Base-by-base conservation (phyloP, 92 coral and sea anemone genomes). In the Galaxea fascicularis region DNA sequence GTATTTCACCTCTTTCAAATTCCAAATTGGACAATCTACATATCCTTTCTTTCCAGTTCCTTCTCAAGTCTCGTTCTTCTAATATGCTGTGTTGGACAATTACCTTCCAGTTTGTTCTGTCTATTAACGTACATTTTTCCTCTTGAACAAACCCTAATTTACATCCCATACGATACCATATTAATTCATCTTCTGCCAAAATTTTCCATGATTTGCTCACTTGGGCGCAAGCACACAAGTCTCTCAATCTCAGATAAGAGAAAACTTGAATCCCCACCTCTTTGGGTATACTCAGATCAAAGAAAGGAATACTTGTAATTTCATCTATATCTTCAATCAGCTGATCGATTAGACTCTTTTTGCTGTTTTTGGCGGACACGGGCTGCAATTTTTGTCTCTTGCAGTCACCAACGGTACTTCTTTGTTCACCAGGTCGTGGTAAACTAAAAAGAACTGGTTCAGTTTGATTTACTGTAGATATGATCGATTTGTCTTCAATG, bases 251-350 rank as follows among this genome's bases (percentile, higher is more conserved):
- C 12, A 96, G 84, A 67, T 89, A 72, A 29, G 87, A 79, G 58
- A 96, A 92, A 51, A 96, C 89, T 41, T 92, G 93, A 14, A 94
- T 64, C 52, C 98, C 98, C 56, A 96, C 92, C 76, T 96, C 98
- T 73, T 79, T 92, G 60, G 98, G 98, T 44, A 96, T 79, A 57
- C 89, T 88, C 35, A 94, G 71, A 73, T 96, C 98, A 82, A 96
- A 96, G 84, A 96, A 96, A 1, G 98, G 98, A 27, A 96, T 86
- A 29, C 90, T 84, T 5, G 93, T 94, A 18, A 89, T 85, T 71
- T 96, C 98, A 89, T 96, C 96, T 25, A 96, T 94, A 73, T 96
- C 98, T n/a, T 94, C 87, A 65, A 96, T 96, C 82, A 96, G 88
- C 62, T 90, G 92, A 24, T 95, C 95, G 22, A 94, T 45, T 47